A percentile compares a stretch with the other conserved stretches of the same genome.
Conservation (phyloP, 2,113 vertebrate species). For the Pao palembangensis region DNA sequence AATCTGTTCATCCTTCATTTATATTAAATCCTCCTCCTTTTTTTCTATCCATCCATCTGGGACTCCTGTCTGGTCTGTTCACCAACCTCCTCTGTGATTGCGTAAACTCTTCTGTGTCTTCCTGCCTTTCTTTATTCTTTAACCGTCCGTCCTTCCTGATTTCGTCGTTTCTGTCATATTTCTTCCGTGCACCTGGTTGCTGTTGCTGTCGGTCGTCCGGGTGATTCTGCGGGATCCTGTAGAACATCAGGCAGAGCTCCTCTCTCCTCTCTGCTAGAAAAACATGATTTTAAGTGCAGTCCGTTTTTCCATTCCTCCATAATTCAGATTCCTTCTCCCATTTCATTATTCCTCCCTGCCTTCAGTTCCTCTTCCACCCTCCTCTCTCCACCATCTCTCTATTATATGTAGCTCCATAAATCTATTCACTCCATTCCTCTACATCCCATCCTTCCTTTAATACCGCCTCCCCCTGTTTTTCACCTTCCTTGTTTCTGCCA, state of each 20-base stretch:
- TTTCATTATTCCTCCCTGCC: slow-evolving; percentile 8
- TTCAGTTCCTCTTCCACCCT: slow-evolving; percentile 3
- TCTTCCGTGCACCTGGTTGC: neutral
- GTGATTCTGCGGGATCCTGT: no score
- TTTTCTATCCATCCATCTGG: neutral
- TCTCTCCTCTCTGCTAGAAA: neutral
- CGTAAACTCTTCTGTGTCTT: neutral
- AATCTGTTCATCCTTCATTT: no score
- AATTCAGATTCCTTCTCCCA: slow-evolving; percentile 6
- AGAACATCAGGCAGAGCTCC: no score
- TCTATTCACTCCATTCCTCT: slow-evolving; percentile 2
- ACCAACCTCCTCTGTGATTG: no score
- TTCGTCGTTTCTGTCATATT: neutral
- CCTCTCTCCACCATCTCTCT: slow-evolving; percentile 6
- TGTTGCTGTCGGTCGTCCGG: neutral
- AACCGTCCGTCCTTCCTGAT: neutral
- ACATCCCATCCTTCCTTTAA: slow-evolving; percentile 2
- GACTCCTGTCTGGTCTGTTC: neutral
- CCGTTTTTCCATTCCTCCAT: slow-evolving; percentile 9
- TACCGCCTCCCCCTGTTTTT: slow-evolving; percentile 6
- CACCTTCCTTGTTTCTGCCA: slow-evolving; percentile 1
- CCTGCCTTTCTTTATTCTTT: neutral
- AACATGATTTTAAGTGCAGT: neutral
- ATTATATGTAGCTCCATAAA: slow-evolving; percentile 8
- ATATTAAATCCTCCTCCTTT: neutral